Conservation (phyloP, 1,140 invertebrate genomes). For the Pararge aegeria region DNA sequence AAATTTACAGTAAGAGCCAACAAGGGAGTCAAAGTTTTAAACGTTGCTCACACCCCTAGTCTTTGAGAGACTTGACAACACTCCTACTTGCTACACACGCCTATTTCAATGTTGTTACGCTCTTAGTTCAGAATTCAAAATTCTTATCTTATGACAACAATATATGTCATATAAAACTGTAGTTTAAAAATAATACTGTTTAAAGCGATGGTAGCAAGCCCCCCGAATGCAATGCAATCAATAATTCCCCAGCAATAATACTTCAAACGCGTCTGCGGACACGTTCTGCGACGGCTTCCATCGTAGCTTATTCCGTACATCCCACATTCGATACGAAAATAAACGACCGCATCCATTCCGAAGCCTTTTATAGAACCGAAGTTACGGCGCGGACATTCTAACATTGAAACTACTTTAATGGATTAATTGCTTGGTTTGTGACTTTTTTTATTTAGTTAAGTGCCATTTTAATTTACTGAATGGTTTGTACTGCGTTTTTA, state of each 20-base stretch:
- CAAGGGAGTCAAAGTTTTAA: too few species aligned
- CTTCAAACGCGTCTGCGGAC: constrained; percentile 12
- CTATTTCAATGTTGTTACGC: too few species aligned
- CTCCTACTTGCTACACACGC: too few species aligned
- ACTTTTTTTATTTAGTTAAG: constrained; percentile 8
- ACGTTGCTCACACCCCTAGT: too few species aligned
- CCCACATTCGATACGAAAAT: constrained; percentile 41
- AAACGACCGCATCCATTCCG: constrained; percentile 40
- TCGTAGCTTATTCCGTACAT: constrained; percentile 8
- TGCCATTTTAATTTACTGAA: neutral
- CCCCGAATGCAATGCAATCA: neutral
- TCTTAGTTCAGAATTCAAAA: too few species aligned
- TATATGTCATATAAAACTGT: too few species aligned
- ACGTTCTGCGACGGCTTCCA: constrained; percentile 14
- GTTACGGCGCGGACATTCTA: constrained; percentile 42
- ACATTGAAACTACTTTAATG: constrained; percentile 33
- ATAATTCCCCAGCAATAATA: constrained; percentile 4
- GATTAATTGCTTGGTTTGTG: constrained; percentile 39
- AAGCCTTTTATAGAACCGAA: constrained; percentile 63
- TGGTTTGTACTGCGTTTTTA: too few species aligned
- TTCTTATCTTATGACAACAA: too few species aligned
- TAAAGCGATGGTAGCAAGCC: too few species aligned
- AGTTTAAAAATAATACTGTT: neutral
- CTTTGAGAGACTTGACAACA: too few species aligned
- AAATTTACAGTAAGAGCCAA: too few species aligned